Base-by-base conservation (phyloP, 2,888 invertebrate genomes). In the Tipula vernalis region DNA sequence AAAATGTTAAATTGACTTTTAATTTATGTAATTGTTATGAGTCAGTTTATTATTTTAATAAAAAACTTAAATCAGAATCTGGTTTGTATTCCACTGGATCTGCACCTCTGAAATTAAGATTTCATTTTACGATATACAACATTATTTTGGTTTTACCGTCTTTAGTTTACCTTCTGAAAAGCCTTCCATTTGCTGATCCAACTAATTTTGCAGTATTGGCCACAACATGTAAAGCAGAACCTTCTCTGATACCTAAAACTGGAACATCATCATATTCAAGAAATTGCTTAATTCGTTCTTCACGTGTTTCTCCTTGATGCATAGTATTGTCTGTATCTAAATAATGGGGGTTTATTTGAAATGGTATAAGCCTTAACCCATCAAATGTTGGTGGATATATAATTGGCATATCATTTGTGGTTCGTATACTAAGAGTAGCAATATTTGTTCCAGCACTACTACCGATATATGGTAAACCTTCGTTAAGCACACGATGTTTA, bases 341-440 rank as follows among this genome's bases (percentile, higher is more conserved):
- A 90, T 96, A 97, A 91, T 97, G 97, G 10, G 97, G 96, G 91
- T 97, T 97, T 87, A 97, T 96, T 90, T 97, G 96, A 90, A 96
- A 96, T 4, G 96, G 95, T 13, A 97, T 94, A 87, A 97, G 92
- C 51, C 93, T 92, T 85, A 97, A 92, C 0, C 95, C 96, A 88
- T 94, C 92, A 91, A 96, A 95, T 86, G 93, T 93, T 39, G 96
- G 95, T 71, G 96, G 96, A 90, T 93, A 94, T n/a, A 93, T 94
- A 87, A 97, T 96, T 3, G 97, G 97, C 97, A 97, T 97, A 90
- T 97, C 97, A 92, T 97, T 97, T 85, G 97, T 97, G 4, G 96
- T 97, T 89, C 95, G 93, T 89, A 97, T 97, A 88, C 94, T 95
- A 88, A 92, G 92, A 1, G 97, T 96, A 10, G 96, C 95, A 13